Evolutionary conservation across 2,888 invertebrate genomes (phyloP).

Genomic region (Erebia palarica): DNA sequence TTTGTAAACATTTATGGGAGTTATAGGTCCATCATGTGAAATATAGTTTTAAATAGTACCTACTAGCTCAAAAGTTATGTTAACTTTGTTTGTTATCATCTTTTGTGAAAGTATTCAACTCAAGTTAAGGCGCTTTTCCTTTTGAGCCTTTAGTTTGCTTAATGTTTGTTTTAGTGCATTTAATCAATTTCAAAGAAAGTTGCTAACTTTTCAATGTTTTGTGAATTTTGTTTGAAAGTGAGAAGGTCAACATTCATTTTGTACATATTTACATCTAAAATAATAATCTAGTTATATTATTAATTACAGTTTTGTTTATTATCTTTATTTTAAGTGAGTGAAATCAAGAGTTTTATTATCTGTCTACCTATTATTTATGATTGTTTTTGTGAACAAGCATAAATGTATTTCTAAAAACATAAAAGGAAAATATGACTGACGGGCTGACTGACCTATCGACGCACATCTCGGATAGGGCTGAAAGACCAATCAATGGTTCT

Average conservation of each 20-base stretch:
- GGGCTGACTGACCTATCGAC: too few species aligned
- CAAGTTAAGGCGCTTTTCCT: constrained; percentile 29
- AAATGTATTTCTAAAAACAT: too few species aligned
- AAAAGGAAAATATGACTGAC: too few species aligned
- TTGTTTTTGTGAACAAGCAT: too few species aligned
- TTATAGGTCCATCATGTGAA: neutral
- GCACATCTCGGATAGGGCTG: too few species aligned
- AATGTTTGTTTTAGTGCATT: constrained; percentile 17
- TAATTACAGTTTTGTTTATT: too few species aligned
- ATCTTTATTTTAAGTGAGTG: too few species aligned
- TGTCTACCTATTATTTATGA: too few species aligned
- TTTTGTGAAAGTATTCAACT: constrained; percentile 25
- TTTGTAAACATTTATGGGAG: too few species aligned
- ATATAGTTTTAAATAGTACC: neutral
- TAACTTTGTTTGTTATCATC: constrained; percentile 24
- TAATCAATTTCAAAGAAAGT: constrained; percentile 27
- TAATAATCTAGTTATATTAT: too few species aligned
- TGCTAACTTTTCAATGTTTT: constrained; percentile 7
- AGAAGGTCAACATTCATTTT: neutral
- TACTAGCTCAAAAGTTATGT: constrained; percentile 12
- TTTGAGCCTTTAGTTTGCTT: constrained; percentile 22
- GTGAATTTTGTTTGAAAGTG: neutral
- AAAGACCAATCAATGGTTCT: too few species aligned
- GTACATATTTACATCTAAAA: neutral
- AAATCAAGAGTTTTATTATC: too few species aligned